A percentile compares a stretch with the other conserved stretches of the same genome.
Evolutionary conservation across 2,888 invertebrate genomes (phyloP).

Genomic region (Aleiodes testaceus): DNA sequence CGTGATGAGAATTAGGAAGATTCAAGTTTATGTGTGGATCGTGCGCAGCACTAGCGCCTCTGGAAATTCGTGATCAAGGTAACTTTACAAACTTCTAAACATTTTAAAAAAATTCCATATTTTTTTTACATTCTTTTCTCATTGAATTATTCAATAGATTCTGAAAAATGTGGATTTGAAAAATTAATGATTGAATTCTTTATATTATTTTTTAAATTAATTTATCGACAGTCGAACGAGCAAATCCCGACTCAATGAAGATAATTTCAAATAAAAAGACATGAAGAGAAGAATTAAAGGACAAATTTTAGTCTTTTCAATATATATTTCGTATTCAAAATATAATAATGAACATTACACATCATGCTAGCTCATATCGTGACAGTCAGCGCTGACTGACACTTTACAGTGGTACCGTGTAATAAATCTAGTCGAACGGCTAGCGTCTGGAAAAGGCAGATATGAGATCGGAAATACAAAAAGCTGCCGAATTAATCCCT

Average conservation of each 20-base stretch:
- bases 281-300: slow-evolving; percentile 40
- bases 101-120: background rate
- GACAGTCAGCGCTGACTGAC: slow-evolving; percentile 63
- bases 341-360: slow-evolving; percentile 72
- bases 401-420: slow-evolving; percentile 65
- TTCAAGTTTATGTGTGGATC: slow-evolving; percentile 26
- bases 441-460: slow-evolving; percentile 66
- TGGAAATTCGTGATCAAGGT: background rate
- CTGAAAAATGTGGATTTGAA: too few species aligned
- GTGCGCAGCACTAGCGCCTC: slow-evolving; percentile 13
- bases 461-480: slow-evolving; percentile 64
- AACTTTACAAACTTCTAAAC: background rate
- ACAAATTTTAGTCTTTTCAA: slow-evolving; percentile 57
- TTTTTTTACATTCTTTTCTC: too few species aligned
- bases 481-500: slow-evolving; percentile 54
- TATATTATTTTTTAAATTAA: background rate
- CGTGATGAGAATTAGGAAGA: slow-evolving; percentile 1
- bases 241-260: too few species aligned
- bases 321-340: slow-evolving; percentile 72
- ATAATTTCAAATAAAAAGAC: background rate
- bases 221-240: slow-evolving; percentile 4
- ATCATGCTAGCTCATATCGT: slow-evolving; percentile 68
- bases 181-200: too few species aligned
- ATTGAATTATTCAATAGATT: too few species aligned
- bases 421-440: slow-evolving; percentile 61